A percentile compares a stretch with the other conserved stretches of the same genome.
Evolutionary conservation across 1,140 invertebrate species (phyloP).

Genomic region (Ladona fulva): DNA sequence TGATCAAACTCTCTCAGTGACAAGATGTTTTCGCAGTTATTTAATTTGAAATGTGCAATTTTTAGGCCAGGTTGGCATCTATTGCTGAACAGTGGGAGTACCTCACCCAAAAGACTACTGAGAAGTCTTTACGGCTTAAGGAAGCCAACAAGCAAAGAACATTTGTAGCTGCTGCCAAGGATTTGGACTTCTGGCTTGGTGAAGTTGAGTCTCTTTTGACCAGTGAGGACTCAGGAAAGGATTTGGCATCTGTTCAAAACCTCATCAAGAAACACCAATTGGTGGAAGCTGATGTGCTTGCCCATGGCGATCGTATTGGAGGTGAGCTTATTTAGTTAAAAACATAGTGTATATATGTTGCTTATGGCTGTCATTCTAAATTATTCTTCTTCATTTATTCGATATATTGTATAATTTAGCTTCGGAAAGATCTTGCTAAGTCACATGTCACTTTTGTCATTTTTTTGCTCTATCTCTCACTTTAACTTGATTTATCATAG

Average conservation of each 20-base stretch:
- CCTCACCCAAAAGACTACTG: constrained; percentile 93
- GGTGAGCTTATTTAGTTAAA: constrained; percentile 39
- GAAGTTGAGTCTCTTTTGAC: constrained; percentile 96
- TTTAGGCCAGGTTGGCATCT: constrained; percentile 64
- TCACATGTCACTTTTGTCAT: no score
- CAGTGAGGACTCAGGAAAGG: constrained; percentile 96
- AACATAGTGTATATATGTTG: not conserved
- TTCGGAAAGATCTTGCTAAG: no score
- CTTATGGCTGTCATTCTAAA: no score
- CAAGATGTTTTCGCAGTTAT: no score
- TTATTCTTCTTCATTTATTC: no score
- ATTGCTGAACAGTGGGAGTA: constrained; percentile 99
- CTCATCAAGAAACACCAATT: constrained; percentile 98
- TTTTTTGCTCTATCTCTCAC: no score
- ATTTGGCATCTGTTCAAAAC: constrained; percentile 97
- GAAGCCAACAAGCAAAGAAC: constrained; percentile 98
- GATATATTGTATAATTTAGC: no score
- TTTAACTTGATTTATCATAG: no score
- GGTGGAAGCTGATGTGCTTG: constrained; percentile 93
- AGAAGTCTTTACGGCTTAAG: constrained; percentile 95
- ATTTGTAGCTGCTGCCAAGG: constrained; percentile 98
- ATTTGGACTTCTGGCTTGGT: constrained; percentile 99
- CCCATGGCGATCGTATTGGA: constrained; percentile 92
- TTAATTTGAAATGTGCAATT: not conserved
- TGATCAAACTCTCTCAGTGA: no score